Evolutionary conservation across 1,140 invertebrate genomes (phyloP).

Genomic region (Nylanderia fulva): DNA sequence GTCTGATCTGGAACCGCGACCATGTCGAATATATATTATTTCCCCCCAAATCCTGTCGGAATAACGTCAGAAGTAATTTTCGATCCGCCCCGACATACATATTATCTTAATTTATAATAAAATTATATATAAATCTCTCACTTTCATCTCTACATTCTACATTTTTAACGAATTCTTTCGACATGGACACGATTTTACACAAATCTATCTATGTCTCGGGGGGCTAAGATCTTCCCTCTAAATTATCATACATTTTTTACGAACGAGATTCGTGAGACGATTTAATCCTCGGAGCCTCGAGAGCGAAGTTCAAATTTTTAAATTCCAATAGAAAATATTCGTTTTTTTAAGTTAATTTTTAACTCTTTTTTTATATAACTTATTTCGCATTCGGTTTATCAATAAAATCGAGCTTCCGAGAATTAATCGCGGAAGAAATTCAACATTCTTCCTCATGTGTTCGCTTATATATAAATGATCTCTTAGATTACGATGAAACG

Average conservation of each 20-base stretch:
- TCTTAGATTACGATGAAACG: not conserved
- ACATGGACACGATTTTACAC: conserved; percentile 57
- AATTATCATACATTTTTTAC: conserved; percentile 4
- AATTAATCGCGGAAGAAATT: conserved; percentile 20
- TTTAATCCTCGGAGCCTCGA: conserved; percentile 16
- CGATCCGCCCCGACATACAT: not conserved
- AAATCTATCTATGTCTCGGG: not conserved
- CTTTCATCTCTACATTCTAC: not conserved
- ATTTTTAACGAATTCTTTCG: conserved; percentile 23
- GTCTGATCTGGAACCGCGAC: conserved; percentile 32
- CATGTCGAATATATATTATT: conserved; percentile 27
- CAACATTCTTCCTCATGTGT: conserved; percentile 10
- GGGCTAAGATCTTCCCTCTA: not conserved
- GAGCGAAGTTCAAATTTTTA: not conserved
- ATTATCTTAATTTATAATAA: not conserved
- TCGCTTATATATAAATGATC: not conserved
- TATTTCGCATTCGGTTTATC: not conserved
- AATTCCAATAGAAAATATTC: not conserved
- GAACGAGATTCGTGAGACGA: conserved; percentile 4
- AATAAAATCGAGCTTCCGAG: not conserved
- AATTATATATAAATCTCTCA: conserved; percentile 1
- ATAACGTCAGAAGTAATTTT: not conserved
- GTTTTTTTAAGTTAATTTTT: not conserved
- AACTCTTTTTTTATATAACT: too few species aligned
- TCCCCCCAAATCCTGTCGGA: not conserved